Conservation (phyloP, 2,113 vertebrate genomes). For the Paraplagusia blochii region DNA sequence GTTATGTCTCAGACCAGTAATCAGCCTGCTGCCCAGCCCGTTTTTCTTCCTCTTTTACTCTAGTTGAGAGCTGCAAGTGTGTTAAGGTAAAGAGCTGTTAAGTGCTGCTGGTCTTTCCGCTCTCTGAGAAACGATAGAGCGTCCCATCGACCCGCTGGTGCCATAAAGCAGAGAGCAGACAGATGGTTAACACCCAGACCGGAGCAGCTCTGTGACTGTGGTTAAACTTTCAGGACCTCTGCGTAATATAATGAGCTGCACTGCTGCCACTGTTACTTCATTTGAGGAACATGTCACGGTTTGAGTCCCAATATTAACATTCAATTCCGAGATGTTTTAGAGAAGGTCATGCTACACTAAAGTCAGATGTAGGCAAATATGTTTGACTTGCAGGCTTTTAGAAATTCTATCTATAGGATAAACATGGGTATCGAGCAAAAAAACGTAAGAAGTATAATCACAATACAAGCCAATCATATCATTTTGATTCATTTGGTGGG, state of each 20-base stretch:
- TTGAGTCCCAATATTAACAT: too few species aligned
- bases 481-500: too few species aligned
- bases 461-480: too few species aligned
- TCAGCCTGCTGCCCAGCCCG: background rate
- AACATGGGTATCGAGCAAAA: too few species aligned
- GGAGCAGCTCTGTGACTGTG: background rate
- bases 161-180: constrained; percentile 34
- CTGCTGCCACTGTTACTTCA: too few species aligned
- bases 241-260: background rate
- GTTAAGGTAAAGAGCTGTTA: constrained; percentile 50
- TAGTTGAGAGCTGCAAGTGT: constrained; percentile 41
- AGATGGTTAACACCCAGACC: constrained; percentile 31
- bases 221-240: background rate
- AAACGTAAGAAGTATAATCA: too few species aligned
- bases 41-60: constrained; percentile 40
- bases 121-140: constrained; percentile 38
- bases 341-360: too few species aligned
- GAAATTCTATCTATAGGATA: too few species aligned
- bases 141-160: constrained; percentile 39
- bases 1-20: background rate
- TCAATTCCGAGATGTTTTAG: too few species aligned
- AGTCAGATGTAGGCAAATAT: too few species aligned
- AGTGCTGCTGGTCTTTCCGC: constrained; percentile 29
- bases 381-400: too few species aligned
- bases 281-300: too few species aligned